Conservation (phyloP, 2,797 vertebrate genomes). For the Intellagama lesueurii region DNA sequence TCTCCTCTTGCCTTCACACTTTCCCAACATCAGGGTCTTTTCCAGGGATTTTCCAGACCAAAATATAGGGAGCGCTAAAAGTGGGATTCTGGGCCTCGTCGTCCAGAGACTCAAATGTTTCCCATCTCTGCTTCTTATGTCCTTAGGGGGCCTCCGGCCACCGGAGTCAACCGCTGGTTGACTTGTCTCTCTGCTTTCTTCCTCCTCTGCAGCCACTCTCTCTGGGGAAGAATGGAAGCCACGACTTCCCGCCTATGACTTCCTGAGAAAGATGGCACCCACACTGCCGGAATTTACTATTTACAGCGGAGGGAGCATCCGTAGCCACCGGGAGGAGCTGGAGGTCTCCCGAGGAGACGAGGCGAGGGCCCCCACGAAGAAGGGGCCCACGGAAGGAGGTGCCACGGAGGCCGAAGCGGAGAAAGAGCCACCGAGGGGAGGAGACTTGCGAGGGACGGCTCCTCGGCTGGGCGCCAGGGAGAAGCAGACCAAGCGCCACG, state of each 20-base stretch:
- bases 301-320: neutral
- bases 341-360: conserved; percentile 5
- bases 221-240: conserved; percentile 85
- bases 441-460: conserved; percentile 58
- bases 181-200: accelerated
- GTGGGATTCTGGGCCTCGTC: too few relatives aligned
- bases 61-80: too few relatives aligned
- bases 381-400: conserved; percentile 19
- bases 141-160: too few relatives aligned
- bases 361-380: accelerated
- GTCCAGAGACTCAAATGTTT: too few relatives aligned
- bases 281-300: conserved; percentile 71
- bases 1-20: too few relatives aligned
- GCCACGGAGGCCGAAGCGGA: neutral
- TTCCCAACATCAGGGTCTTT: too few relatives aligned
- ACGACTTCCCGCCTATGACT: conserved; percentile 85
- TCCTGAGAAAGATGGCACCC: conserved; percentile 88
- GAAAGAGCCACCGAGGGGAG: conserved; percentile 5
- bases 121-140: too few relatives aligned
- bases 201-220: conserved; percentile 80
- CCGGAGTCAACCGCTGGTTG: accelerated
- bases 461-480: conserved; percentile 55
- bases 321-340: accelerated
- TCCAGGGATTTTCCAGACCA: too few relatives aligned
- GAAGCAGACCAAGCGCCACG: conserved; percentile 62